Conservation (phyloP, 2,888 invertebrate genomes). For the Altica lythri region DNA sequence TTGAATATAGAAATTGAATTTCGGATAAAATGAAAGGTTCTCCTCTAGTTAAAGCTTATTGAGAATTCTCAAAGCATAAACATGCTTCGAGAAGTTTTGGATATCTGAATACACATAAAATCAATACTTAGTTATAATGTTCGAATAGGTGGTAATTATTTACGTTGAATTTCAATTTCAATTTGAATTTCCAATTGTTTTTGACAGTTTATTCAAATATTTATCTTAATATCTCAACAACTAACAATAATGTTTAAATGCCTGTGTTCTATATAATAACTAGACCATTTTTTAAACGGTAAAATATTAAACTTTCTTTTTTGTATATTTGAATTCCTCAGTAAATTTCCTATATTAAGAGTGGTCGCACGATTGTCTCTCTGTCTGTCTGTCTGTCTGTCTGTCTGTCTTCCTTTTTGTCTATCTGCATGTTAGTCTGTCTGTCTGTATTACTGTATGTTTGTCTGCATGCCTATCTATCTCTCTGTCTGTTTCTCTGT, state of each 20-base stretch:
- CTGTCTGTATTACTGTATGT: no score
- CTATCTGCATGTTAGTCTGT: no score
- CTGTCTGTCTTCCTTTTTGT: no score
- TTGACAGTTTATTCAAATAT: constrained; percentile 44
- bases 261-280: constrained; percentile 25
- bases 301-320: no score
- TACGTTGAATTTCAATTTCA: constrained; percentile 42
- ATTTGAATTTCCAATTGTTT: constrained; percentile 42
- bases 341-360: no score
- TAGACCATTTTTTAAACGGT: neutral
- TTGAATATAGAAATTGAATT: neutral
- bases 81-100: constrained; percentile 33
- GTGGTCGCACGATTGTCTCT: no score
- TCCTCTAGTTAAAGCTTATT: constrained; percentile 40
- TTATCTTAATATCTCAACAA: constrained; percentile 38
- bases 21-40: constrained; percentile 26
- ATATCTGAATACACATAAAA: constrained; percentile 39
- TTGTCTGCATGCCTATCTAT: no score
- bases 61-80: constrained; percentile 38
- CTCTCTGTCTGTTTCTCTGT: no score
- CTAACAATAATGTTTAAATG: constrained; percentile 32
- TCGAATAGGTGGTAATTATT: constrained; percentile 47
- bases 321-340: no score
- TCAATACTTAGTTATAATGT: constrained; percentile 47
- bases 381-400: neutral